Evolutionary conservation across 2,888 invertebrate genomes (phyloP).

Genomic region (Sussaba pulchella): DNA sequence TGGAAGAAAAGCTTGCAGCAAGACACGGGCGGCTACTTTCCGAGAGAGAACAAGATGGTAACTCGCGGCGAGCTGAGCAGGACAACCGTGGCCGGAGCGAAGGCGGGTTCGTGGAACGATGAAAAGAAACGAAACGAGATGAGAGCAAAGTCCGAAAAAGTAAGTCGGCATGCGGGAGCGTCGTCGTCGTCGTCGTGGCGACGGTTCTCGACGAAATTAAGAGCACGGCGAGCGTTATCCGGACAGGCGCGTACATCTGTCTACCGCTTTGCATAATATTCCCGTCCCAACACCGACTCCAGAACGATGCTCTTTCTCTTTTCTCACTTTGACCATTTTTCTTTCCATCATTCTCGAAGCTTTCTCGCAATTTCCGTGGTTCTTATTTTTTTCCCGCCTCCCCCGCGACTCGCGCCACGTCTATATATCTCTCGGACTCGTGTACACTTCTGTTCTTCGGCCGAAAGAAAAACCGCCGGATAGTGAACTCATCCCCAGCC

Average conservation of each 20-base stretch:
- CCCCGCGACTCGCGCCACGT: conserved; percentile 34
- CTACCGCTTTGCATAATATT: conserved; percentile 79
- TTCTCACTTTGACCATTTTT: conserved; percentile 20
- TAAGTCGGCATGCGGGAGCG: conserved; percentile 41
- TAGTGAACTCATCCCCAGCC: conserved; percentile 43
- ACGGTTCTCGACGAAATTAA: conserved; percentile 56
- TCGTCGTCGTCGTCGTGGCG: conserved; percentile 48
- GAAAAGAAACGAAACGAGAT: conserved; percentile 60
- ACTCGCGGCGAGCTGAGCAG: conserved; percentile 54
- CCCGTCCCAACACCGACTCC: conserved; percentile 63
- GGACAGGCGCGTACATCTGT: conserved; percentile 74
- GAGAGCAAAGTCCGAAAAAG: conserved; percentile 51
- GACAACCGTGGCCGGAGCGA: conserved; percentile 55
- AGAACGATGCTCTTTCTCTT: conserved; percentile 65
- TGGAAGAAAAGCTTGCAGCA: conserved; percentile 29
- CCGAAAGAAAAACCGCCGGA: conserved; percentile 44
- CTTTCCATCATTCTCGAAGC: neutral
- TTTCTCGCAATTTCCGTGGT: neutral
- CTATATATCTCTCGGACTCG: conserved; percentile 44
- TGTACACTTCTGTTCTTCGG: conserved; percentile 40
- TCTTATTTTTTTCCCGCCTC: neutral
- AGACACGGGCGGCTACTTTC: conserved; percentile 54
- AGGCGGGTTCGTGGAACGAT: conserved; percentile 60
- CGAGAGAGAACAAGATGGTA: conserved; percentile 64
- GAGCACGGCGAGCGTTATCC: conserved; percentile 64